Evolutionary conservation across 1,140 invertebrate genomes (phyloP), one percentile per base, ranked within the genome.

Genomic region (Fopius arisanus): DNA sequence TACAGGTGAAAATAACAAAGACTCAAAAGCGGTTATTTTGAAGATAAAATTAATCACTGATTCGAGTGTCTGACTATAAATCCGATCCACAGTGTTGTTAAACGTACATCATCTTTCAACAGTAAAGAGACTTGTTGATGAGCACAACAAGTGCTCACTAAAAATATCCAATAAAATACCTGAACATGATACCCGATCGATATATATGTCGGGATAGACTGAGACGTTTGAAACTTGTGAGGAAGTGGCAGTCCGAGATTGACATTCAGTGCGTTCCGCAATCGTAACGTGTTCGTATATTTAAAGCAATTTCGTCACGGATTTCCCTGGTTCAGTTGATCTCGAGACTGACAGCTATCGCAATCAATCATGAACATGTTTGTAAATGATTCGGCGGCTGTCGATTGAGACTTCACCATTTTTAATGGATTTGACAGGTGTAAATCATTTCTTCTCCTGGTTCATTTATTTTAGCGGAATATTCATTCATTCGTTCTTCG

Each of bases 221-320:
- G 33, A 37, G 7, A 37, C 7, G 33, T 10, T 37, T 1, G 9
- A 65, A 29, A 29, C 33, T 48, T 28, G 48, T 16, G 40, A 70
- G 51, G 1, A 31, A 48, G 4, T 5, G 4, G 0, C 7, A 10
- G 73, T 78, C 73, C 74, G 72, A 77, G 77, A 79, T 80, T 74
- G 78, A 78, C 77, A 76, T 74, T 65, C 72, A 66, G 23, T 74
- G 68, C 63, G 1, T 33, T 66, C 19, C 76, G 62, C 51, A 77
- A 78, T 75, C 70, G 37, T 31, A 7, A 28, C 26, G 67, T 73
- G 65, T 54, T 6, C 37, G 74, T 80, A 78, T 81, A 80, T 80
- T 81, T 79, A 77, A 79, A 78, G 76, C 26, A 68, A 63, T 79
- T 81, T 77, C 78, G 77, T 78, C 79, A 74, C 75, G 72, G 77